These are phyloP conservation scores for Cotesia typhae DNA, from an alignment of 1,140 invertebrate species.

Conservation along the genomic window DNA sequence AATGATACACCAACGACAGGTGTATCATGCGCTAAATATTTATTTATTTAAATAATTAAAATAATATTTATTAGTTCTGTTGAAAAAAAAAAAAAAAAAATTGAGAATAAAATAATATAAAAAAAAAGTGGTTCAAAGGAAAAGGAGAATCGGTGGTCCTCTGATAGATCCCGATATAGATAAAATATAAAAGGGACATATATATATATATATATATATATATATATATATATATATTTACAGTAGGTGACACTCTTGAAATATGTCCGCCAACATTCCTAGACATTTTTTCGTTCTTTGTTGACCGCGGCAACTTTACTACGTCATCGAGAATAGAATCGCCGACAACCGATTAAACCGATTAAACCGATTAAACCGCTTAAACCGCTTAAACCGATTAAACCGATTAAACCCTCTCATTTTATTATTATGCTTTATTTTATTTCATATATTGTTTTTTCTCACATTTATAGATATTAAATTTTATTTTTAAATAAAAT, in stretches of 20 bases:
- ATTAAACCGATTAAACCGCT: neutral
- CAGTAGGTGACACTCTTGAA: slow-evolving; percentile 60
- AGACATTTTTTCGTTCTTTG: slow-evolving; percentile 56
- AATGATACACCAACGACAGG: too few species aligned
- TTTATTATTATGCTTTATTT: neutral
- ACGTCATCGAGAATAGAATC: slow-evolving; percentile 49
- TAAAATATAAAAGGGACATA: slow-evolving; percentile 33
- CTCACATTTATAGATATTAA: too few species aligned
- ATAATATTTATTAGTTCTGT: neutral
- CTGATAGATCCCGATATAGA: slow-evolving; percentile 19
- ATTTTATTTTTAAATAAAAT: too few species aligned
- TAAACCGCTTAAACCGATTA: too few species aligned
- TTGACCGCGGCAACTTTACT: slow-evolving; percentile 55
- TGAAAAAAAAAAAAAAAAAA: neutral
- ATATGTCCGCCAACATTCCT: slow-evolving; percentile 59
- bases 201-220: slow-evolving; percentile 10
- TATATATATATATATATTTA: slow-evolving; percentile 35
- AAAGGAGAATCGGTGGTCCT: slow-evolving; percentile 5
- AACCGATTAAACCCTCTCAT: neutral
- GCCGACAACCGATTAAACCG: slow-evolving; percentile 3
- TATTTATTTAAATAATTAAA: neutral
- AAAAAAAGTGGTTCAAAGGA: slow-evolving; percentile 8
- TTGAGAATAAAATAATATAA: neutral
- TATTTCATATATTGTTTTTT: too few species aligned
- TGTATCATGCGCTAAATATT: too few species aligned